Evolutionary conservation across 1,140 invertebrate species (phyloP), one percentile per base, ranked within the genome.

Genomic region (Trichonephila inaurata): DNA sequence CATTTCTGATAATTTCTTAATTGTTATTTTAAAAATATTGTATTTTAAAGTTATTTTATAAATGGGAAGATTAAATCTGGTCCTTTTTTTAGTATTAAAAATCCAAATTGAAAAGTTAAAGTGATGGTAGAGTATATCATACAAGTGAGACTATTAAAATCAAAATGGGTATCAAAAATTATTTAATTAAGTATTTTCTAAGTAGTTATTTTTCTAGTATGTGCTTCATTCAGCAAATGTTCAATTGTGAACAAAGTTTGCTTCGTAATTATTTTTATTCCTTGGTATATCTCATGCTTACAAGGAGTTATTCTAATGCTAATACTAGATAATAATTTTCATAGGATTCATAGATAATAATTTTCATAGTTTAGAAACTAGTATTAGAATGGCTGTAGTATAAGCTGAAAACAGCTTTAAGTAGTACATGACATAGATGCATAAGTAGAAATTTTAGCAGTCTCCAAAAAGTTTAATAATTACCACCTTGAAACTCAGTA

Each of bases 401-500:
- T 44, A 82, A 51, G 60, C 28, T 77, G 44, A 62, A 77, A 82
- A 62, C 40, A 93, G 86, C 85, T 89, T 89, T 85, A 14, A 82
- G 60, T 93, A 93, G 92, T 62, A 60, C 40, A 24, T 81, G 21
- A 88, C 62, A 81, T 93, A 93, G 92, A 33, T 93, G 92, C 92
- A 93, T 93, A 58, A 82, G 92, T 93, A 93, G 92, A 72, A 88
- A 44, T 40, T 40, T 77, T 77, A 77, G 72, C 24, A 77, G 72
- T 77, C 14, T 40, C 33, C 28, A 33, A 28, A 77, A 77, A 77
- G 33, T 18, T 77, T 77, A 77, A 28, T 77, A 33, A 33, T 18
- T 77, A 77, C 12, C 16, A 40, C 40, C 6, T 19, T 18, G 18
- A 77, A 4, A 77, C 7, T 77, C 18, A 28, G 18, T 77, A 40